phyloP scores from a whole-genome alignment of 2,797 vertebrate genomes.

The Microcaecilia unicolor region DNA sequence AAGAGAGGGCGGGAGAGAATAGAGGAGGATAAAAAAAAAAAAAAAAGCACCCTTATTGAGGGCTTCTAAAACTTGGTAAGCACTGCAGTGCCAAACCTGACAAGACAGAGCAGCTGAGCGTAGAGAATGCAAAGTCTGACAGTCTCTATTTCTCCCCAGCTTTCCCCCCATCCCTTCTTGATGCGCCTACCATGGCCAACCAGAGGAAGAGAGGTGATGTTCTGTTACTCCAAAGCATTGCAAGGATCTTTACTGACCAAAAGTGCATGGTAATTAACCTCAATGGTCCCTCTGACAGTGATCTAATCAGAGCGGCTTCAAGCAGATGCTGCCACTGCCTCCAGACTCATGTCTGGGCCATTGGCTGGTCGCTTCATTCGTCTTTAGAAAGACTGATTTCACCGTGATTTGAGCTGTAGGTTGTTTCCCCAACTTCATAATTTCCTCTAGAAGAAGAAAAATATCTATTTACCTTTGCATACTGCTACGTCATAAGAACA shows the following conservation, averaged over 20 bases:
- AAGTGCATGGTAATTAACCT: constrained; percentile 65
- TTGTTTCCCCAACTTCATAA: too few relatives aligned
- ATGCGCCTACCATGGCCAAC: constrained; percentile 6
- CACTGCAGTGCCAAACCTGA: constrained; percentile 55
- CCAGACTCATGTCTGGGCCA: too few relatives aligned
- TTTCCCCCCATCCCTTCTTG: constrained; percentile 4
- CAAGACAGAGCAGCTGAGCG: constrained; percentile 51
- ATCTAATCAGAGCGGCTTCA: constrained; percentile 67
- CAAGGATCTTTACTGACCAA: constrained; percentile 31
- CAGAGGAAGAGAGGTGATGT: constrained; percentile 13
- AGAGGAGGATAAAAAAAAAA: constrained; percentile 56
- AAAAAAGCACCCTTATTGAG: constrained; percentile 70
- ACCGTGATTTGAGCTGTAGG: too few relatives aligned
- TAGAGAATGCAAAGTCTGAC: constrained; percentile 37
- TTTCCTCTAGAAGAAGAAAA: too few relatives aligned
- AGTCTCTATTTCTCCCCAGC: constrained; percentile 1
- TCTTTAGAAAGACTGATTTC: too few relatives aligned
- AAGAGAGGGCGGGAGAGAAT: constrained; percentile 58
- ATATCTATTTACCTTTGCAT: too few relatives aligned
- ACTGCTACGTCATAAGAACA: too few relatives aligned
- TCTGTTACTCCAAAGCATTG: constrained; percentile 51
- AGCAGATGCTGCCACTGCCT: too few relatives aligned
- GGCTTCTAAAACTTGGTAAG: constrained; percentile 67
- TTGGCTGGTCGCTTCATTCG: too few relatives aligned
- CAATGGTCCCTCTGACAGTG: constrained; percentile 46